Conservation (phyloP, 1,140 invertebrate species). For the Antheraea pernyi region DNA sequence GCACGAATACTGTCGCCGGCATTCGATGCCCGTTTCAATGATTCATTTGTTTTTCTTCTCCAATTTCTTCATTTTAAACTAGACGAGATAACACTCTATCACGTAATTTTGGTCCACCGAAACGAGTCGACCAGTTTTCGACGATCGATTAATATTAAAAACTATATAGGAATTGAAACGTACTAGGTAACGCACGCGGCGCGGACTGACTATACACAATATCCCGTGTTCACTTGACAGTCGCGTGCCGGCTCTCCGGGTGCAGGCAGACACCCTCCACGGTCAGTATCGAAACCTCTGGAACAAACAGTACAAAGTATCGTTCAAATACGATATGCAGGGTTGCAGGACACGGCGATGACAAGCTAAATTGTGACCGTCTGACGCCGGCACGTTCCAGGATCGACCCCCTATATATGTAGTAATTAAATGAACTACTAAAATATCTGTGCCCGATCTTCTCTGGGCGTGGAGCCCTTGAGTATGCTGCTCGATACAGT, state of each 20-base stretch:
- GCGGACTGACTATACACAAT: not conserved
- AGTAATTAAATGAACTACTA: too few relatives aligned
- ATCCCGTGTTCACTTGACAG: slow-evolving; percentile 57
- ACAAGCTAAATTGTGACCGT: too few relatives aligned
- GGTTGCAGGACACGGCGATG: too few relatives aligned
- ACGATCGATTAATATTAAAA: slow-evolving; percentile 39
- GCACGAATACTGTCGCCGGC: slow-evolving; percentile 45
- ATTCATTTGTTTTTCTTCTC: slow-evolving; percentile 11
- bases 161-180: slow-evolving; percentile 71
- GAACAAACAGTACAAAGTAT: slow-evolving; percentile 73
- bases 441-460: too few relatives aligned
- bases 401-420: too few relatives aligned
- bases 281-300: slow-evolving; percentile 96
- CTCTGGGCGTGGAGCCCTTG: too few relatives aligned
- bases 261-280: slow-evolving; percentile 91
- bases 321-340: too few relatives aligned
- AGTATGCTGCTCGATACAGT: too few relatives aligned
- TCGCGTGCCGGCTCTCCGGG: slow-evolving; percentile 80
- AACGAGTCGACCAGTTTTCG: slow-evolving; percentile 54
- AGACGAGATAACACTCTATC: slow-evolving; percentile 50
- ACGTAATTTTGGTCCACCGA: slow-evolving; percentile 66
- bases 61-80: slow-evolving; percentile 38
- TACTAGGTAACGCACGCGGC: slow-evolving; percentile 50
- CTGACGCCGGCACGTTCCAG: too few relatives aligned
- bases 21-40: slow-evolving; percentile 47